Evolutionary conservation across 1,140 invertebrate genomes (phyloP), one percentile per base, ranked within the genome.

Genomic region (Agrypnia vestita): DNA sequence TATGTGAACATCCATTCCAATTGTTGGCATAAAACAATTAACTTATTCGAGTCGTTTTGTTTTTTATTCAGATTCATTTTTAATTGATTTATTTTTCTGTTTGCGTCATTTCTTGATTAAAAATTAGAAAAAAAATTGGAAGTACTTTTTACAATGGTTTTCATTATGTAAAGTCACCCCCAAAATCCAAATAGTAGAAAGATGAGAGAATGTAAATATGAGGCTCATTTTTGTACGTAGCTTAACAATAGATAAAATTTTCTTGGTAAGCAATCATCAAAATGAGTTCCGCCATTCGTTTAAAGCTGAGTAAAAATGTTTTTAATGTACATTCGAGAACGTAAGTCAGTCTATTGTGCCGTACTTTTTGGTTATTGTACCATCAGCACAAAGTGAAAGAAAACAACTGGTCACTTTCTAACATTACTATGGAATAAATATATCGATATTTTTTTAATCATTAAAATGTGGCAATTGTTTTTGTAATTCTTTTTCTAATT

Each of bases 201-300:
- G 4, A 53, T 55, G 15, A 55, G 13, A 25, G 71, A 56, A 73
- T 55, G 47, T 25, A 73, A 55, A 55, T 73, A 55, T 73, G 71
- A 35, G 25, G 19, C 71, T 55, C 71, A 55, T 73, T 76, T 76
- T 76, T 51, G 51, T 76, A 21, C 25, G 49, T 53, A 21, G 35
- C n/a, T 3, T 35, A 15, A 76, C 75, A 76, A 76, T 49, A 64
- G 75, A 76, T 62, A 76, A 76, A 13, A 76, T 76, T 76, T 76
- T 51, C 75, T 76, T 51, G 56, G 21, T 13, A 51, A 76, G 75
- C 47, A 76, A 76, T 76, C 75, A 76, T 64, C 75, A 59, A 76
- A 76, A 76, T 76, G 75, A 64, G 59, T 59, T 62, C 53, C 56
- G 56, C 35, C 44, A 64, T 76, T 76, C 75, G 19, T 46, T 76